A percentile compares a stretch with the other conserved stretches of the same genome.
Evolutionary conservation across 1,140 invertebrate species (phyloP).

Genomic region (Drosophila persimilis): DNA sequence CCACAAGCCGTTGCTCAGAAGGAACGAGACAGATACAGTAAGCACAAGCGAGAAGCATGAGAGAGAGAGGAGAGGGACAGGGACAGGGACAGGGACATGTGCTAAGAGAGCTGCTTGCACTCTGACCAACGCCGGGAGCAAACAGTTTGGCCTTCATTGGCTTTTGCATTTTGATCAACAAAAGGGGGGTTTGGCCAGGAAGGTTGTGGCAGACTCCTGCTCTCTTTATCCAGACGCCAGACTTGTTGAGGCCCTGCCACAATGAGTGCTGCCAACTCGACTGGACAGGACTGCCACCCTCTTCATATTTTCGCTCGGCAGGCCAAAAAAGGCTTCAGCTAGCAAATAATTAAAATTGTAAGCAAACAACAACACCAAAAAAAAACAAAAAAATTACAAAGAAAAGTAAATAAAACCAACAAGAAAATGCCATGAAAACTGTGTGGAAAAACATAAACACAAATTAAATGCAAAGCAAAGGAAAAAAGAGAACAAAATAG

Average conservation of each 20-base stretch:
- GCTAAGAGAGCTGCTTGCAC: constrained; percentile 29
- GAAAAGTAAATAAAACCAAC: constrained; percentile 51
- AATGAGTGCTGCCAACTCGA: constrained; percentile 39
- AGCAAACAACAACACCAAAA: constrained; percentile 31
- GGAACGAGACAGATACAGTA: constrained; percentile 16
- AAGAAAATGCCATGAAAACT: constrained; percentile 56
- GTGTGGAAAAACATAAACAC: constrained; percentile 51
- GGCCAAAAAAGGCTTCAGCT: constrained; percentile 41
- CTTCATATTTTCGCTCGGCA: constrained; percentile 2
- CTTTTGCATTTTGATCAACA: constrained; percentile 15
- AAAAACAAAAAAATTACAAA: constrained; percentile 15
- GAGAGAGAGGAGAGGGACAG: too few species aligned
- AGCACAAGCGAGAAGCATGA: constrained; percentile 7
- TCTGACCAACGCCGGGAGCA: constrained; percentile 25
- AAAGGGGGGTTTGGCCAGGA: background rate
- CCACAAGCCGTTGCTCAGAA: constrained; percentile 48
- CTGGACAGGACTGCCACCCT: constrained; percentile 12
- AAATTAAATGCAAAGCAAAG: constrained; percentile 61
- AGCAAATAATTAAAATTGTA: constrained; percentile 73
- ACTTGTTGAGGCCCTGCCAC: constrained; percentile 36
- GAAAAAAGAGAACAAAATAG: constrained; percentile 19
- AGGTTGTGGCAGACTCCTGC: background rate
- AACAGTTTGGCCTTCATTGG: constrained; percentile 23
- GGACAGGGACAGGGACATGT: too few species aligned
- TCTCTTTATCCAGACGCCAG: background rate